These are phyloP conservation scores for Aphis craccivora DNA, from an alignment of 1,140 invertebrate genomes.

Conservation along the genomic window DNA sequence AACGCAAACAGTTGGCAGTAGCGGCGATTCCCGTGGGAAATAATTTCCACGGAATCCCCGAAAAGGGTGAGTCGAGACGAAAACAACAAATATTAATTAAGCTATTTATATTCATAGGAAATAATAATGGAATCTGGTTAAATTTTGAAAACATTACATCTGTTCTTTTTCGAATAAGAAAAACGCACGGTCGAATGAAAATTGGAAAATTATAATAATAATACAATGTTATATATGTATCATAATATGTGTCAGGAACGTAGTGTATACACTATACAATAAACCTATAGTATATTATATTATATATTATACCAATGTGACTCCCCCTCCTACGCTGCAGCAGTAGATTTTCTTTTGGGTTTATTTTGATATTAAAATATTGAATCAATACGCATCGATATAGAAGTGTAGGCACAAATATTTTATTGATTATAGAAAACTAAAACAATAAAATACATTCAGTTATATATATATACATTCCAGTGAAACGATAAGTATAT, in stretches of 20 bases:
- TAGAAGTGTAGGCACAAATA: not conserved
- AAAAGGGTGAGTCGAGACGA: not conserved
- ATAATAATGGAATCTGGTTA: slow-evolving; percentile 18
- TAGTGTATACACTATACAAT: not conserved
- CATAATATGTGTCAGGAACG: not conserved
- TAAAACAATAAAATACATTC: not conserved
- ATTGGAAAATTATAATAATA: slow-evolving; percentile 1
- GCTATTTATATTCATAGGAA: slow-evolving; percentile 54
- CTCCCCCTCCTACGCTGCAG: not conserved
- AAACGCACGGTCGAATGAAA: not conserved
- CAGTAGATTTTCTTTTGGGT: not conserved
- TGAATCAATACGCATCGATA: not conserved
- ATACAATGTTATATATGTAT: not conserved
- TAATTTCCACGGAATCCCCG: not conserved
- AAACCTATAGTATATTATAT: not conserved
- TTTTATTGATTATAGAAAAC: not conserved
- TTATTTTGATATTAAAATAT: not conserved
- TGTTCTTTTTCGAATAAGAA: not conserved
- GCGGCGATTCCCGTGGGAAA: slow-evolving; percentile 49
- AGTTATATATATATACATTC: not conserved
- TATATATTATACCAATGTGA: not conserved
- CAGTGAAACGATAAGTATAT: not conserved
- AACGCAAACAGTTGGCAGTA: slow-evolving; percentile 5
- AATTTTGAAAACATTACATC: slow-evolving; percentile 12
- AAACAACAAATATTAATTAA: slow-evolving; percentile 52